These are phyloP conservation scores for Aphelocoma californica DNA, from an alignment of 2,797 vertebrate species.

Conservation along the genomic window DNA sequence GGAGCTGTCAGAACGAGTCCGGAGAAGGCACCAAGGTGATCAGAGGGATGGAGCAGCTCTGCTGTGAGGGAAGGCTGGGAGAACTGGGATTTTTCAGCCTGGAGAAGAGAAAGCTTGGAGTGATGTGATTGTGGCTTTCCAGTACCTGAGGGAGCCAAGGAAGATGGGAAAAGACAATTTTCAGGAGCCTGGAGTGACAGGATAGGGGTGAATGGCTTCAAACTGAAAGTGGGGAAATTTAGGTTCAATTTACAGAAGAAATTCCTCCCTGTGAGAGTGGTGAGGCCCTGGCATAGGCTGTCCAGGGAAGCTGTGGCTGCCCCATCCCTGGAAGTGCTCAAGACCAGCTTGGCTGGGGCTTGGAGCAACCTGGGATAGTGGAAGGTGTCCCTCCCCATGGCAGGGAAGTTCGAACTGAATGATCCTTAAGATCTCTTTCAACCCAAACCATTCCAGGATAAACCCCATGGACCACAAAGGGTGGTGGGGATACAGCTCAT, in stretches of 20 bases:
- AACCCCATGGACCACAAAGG: background rate
- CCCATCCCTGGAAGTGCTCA: background rate
- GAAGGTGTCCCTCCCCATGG: background rate
- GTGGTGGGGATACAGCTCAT: background rate
- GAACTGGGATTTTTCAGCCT: background rate
- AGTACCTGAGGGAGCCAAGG: background rate
- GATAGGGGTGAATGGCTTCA: fast-evolving
- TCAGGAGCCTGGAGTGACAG: background rate
- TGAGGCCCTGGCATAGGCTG: fast-evolving
- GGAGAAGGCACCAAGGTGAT: background rate
- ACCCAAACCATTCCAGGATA: background rate
- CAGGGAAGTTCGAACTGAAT: background rate
- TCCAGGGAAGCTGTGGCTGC: background rate
- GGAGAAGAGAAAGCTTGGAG: background rate
- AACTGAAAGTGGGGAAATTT: background rate
- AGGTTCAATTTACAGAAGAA: fast-evolving
- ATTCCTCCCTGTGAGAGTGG: background rate
- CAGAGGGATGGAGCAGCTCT: background rate
- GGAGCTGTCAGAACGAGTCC: fast-evolving
- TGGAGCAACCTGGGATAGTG: background rate
- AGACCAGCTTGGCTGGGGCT: fast-evolving
- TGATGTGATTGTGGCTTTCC: background rate
- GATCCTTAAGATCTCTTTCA: background rate
- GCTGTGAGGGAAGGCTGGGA: background rate
- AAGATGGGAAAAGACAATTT: background rate